A percentile compares a stretch with the other conserved stretches of the same genome.
These are phyloP conservation scores for Pyrocoelia pectoralis DNA, from an alignment of 2,888 invertebrate genomes.

Conservation along the genomic window DNA sequence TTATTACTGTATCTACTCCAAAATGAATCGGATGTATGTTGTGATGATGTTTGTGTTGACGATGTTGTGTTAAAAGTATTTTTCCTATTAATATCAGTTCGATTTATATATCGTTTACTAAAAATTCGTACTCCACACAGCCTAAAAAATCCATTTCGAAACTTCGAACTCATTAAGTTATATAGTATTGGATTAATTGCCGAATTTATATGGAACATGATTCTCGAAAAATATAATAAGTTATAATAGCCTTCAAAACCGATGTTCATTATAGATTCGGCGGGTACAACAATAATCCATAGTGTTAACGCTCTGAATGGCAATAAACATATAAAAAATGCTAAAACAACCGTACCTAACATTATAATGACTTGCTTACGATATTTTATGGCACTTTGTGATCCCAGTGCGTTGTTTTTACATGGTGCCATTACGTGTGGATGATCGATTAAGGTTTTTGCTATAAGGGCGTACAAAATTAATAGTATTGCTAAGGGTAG, in stretches of 20 bases:
- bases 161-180: constrained; percentile 91
- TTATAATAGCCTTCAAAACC: constrained; percentile 85
- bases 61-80: constrained; percentile 74
- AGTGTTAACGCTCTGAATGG: constrained; percentile 89
- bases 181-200: constrained; percentile 92
- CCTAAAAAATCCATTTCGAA: constrained; percentile 81
- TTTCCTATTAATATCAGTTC: constrained; percentile 66
- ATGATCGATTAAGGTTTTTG: constrained; percentile 80
- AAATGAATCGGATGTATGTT: constrained; percentile 68
- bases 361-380: constrained; percentile 86
- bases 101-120: constrained; percentile 57
- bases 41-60: constrained; percentile 67
- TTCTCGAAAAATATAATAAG: constrained; percentile 83
- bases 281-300: constrained; percentile 83
- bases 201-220: constrained; percentile 90
- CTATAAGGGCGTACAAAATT: constrained; percentile 84
- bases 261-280: constrained; percentile 67
- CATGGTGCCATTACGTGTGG: constrained; percentile 74
- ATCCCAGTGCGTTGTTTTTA: constrained; percentile 61
- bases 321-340: constrained; percentile 89
- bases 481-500: constrained; percentile 83
- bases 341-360: constrained; percentile 88
- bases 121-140: constrained; percentile 63
- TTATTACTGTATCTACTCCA: constrained; percentile 69
- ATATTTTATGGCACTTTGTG: constrained; percentile 72